Conservation (phyloP, 2,113 vertebrate species). For the Glaucidium brasilianum region DNA sequence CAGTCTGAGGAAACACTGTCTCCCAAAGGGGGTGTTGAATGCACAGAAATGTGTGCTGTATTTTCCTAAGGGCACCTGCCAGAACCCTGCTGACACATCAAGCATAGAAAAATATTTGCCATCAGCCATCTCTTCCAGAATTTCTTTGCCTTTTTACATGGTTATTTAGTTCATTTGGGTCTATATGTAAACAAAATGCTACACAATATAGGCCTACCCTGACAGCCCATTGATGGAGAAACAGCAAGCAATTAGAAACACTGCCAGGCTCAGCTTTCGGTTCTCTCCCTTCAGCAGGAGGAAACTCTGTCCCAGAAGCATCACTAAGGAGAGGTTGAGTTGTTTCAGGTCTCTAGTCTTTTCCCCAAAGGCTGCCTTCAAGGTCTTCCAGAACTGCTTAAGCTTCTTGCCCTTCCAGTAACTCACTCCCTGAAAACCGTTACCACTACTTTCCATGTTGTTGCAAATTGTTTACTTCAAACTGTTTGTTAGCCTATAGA, state of each 20-base stretch:
- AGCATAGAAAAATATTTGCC: slow-evolving; percentile 44
- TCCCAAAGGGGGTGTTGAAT: slow-evolving; percentile 15
- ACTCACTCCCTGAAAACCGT: not conserved
- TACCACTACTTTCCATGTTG: not conserved
- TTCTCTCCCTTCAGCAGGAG: not conserved
- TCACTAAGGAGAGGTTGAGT: not conserved
- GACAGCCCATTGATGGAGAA: not conserved
- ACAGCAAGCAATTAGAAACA: not conserved
- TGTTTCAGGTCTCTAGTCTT: not conserved
- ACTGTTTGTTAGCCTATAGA: not conserved
- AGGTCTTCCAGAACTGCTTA: not conserved
- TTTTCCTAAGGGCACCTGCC: slow-evolving; percentile 54
- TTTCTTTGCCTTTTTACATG: not conserved
- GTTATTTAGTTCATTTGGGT: not conserved
- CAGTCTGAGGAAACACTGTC: not conserved
- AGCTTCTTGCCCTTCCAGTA: not conserved
- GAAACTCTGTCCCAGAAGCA: not conserved
- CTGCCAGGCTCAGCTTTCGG: not conserved
- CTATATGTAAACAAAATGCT: not conserved
- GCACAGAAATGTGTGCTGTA: not conserved
- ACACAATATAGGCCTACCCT: not conserved
- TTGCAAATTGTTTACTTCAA: not conserved
- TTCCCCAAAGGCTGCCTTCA: not conserved
- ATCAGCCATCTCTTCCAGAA: not conserved
- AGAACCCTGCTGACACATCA: slow-evolving; percentile 29